Conservation (phyloP, 2,797 vertebrate species). For the Sciaenops ocellatus region DNA sequence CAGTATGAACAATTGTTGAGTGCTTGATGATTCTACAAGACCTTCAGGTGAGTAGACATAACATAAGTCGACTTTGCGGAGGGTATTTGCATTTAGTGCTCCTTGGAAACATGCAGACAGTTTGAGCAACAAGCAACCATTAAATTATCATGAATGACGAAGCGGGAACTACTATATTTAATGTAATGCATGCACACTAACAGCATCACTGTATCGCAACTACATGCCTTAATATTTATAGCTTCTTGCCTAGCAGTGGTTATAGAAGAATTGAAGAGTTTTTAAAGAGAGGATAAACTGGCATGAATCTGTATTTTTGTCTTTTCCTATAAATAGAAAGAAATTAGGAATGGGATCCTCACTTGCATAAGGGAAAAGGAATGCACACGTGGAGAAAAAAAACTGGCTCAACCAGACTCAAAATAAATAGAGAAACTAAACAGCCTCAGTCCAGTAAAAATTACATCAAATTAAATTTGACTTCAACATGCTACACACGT, state of each 20-base stretch:
- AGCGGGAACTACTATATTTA: background rate
- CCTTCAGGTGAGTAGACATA: background rate
- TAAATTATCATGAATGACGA: background rate
- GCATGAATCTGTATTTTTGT: slow-evolving; percentile 6
- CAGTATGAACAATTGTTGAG: slow-evolving; percentile 3
- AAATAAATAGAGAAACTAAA: slow-evolving; percentile 27
- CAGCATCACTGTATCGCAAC: background rate
- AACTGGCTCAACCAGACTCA: background rate
- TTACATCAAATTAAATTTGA: slow-evolving; percentile 41
- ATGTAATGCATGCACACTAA: background rate
- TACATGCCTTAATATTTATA: slow-evolving; percentile 6
- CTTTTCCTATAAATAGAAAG: slow-evolving; percentile 14
- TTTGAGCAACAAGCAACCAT: slow-evolving; percentile 10
- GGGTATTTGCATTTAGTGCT: slow-evolving; percentile 20
- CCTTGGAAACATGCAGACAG: background rate
- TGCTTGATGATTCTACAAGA: background rate
- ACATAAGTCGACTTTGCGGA: slow-evolving; percentile 6
- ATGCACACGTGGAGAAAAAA: background rate
- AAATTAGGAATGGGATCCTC: background rate
- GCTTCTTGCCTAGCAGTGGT: background rate
- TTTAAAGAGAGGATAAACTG: background rate
- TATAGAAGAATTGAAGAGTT: background rate
- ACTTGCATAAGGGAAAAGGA: background rate
- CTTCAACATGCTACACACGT: background rate
- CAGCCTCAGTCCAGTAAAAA: slow-evolving; percentile 20